A percentile compares a stretch with the other conserved stretches of the same genome.
Conservation (phyloP, 2,888 invertebrate genomes). For the Osedax fenrisi region DNA sequence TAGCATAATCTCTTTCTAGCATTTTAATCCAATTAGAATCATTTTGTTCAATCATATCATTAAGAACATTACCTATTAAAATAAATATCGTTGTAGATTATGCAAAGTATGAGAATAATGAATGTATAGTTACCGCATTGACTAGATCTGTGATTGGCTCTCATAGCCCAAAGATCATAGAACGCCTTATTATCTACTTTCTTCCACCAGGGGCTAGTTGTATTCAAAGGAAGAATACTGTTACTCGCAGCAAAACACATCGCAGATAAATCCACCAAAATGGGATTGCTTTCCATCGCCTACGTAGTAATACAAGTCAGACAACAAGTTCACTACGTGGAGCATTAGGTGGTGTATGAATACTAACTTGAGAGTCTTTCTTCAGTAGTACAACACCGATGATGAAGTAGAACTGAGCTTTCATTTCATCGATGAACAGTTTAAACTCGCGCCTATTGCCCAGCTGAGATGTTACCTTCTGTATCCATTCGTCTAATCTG, state of each 20-base stretch:
- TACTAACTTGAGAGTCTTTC: neutral
- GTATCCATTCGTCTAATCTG: neutral
- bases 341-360: no score
- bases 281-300: neutral
- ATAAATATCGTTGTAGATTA: no score
- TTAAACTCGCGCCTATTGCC: neutral
- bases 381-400: neutral
- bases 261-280: neutral
- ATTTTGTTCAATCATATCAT: conserved; percentile 1
- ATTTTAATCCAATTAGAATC: neutral
- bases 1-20: neutral
- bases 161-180: neutral
- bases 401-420: neutral
- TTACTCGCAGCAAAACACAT: neutral
- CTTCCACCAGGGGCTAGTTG: neutral
- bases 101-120: no score
- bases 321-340: no score
- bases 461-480: neutral
- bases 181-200: neutral
- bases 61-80: neutral
- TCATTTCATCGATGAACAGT: neutral
- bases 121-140: neutral
- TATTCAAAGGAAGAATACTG: neutral
- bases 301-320: neutral
- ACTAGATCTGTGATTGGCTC: neutral